Evolutionary conservation across 2,888 invertebrate genomes (phyloP).

Genomic region (Andrena marginata): DNA sequence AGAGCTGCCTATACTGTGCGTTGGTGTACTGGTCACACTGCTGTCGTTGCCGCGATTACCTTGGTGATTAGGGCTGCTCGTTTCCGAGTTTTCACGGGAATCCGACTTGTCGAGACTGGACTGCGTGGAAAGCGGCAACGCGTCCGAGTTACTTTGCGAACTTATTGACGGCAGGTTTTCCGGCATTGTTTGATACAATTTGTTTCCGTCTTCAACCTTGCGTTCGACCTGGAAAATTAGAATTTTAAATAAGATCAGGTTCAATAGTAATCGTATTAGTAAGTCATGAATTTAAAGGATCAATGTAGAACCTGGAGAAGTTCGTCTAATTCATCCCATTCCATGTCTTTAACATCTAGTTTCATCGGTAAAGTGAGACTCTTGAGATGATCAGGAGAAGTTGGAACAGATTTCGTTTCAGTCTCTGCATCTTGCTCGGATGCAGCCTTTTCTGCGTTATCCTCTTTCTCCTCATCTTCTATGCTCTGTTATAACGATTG

Average conservation of each 20-base stretch:
- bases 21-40: conserved; percentile 82
- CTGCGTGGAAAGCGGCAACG: conserved; percentile 71
- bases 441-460: conserved; percentile 73
- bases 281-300: not conserved
- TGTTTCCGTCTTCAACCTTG: conserved; percentile 88
- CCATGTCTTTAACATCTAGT: conserved; percentile 88
- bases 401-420: conserved; percentile 78
- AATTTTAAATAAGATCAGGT: not conserved
- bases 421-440: conserved; percentile 76
- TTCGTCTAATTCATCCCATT: conserved; percentile 91
- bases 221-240: conserved; percentile 86
- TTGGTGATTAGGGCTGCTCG: conserved; percentile 73
- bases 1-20: conserved; percentile 82
- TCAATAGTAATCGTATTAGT: not conserved
- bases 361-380: conserved; percentile 89
- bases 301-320: conserved; percentile 86
- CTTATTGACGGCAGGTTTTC: conserved; percentile 87
- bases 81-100: conserved; percentile 69
- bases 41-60: conserved; percentile 74
- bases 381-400: conserved; percentile 83
- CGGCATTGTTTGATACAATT: conserved; percentile 91
- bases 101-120: conserved; percentile 76
- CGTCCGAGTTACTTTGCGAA: conserved; percentile 83
- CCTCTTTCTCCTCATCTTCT: conserved; percentile 77
- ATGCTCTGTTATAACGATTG: conserved; percentile 68